phyloP scores from a whole-genome alignment of 2,113 vertebrate genomes.

The Rhizomys pruinosus region DNA sequence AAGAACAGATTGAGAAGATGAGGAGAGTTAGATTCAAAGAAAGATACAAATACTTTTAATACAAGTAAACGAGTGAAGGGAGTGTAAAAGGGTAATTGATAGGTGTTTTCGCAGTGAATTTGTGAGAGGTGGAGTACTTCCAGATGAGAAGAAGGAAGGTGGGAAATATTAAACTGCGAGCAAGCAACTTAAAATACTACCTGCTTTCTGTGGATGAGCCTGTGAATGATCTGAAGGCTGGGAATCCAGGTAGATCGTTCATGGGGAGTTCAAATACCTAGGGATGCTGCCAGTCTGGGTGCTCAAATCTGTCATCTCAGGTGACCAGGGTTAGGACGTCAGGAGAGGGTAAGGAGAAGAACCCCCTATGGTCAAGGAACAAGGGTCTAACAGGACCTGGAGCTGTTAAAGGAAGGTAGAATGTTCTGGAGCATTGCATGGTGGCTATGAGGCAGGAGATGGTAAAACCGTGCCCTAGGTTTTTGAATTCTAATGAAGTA shows the following conservation, averaged over 20 bases:
- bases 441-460: not conserved
- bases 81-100: not conserved
- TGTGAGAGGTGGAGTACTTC: not conserved
- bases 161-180: not conserved
- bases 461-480: accelerated
- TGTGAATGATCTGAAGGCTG: not conserved
- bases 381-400: not conserved
- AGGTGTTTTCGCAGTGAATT: not conserved
- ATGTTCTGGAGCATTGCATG: not conserved
- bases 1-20: not conserved
- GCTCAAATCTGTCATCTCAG: not conserved
- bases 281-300: not conserved
- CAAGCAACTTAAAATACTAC: not conserved
- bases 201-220: not conserved
- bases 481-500: not conserved
- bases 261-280: not conserved
- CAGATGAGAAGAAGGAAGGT: not conserved
- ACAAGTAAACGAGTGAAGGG: not conserved
- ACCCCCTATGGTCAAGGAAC: not conserved
- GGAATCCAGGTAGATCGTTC: not conserved
- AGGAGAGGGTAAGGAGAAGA: not conserved
- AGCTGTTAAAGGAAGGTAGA: not conserved
- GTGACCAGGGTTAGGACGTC: too few relatives aligned
- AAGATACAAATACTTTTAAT: not conserved
- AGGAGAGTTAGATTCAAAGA: not conserved